A percentile compares a stretch with the other conserved stretches of the same genome.
Evolutionary conservation across 2,797 vertebrate species (phyloP).

Genomic region (Pithecia hirsuta): DNA sequence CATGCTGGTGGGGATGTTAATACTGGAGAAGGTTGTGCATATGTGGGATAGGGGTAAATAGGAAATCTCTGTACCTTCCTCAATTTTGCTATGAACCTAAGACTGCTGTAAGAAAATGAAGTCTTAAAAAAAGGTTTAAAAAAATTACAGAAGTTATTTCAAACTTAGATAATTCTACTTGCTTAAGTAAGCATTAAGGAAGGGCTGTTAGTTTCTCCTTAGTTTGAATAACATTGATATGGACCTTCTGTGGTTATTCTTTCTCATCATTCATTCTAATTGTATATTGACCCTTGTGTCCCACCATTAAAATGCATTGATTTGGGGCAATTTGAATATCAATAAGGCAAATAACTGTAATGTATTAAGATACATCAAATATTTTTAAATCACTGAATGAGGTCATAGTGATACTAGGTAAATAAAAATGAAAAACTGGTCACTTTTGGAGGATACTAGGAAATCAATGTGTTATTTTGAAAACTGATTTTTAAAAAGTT

Average conservation of each 20-base stretch:
- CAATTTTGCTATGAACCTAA: neutral
- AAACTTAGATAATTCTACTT: neutral
- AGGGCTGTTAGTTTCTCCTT: neutral
- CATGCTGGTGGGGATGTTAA: neutral
- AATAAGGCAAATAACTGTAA: neutral
- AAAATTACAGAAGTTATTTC: neutral
- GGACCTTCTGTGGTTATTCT: neutral
- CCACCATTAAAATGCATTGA: neutral
- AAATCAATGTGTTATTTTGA: neutral
- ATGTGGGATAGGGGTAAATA: neutral
- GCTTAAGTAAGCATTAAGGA: neutral
- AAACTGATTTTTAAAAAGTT: neutral
- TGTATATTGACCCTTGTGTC: neutral
- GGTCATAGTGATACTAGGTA: neutral
- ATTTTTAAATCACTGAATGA: neutral
- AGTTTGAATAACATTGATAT: neutral
- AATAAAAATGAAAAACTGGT: slow-evolving; percentile 9
- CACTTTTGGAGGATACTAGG: neutral
- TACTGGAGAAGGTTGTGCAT: neutral
- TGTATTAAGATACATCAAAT: neutral
- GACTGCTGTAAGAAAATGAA: neutral
- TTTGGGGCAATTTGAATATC: neutral
- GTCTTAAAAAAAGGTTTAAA: neutral
- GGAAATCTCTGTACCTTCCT: neutral
- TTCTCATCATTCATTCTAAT: neutral